phyloP scores from a whole-genome alignment of 2,888 invertebrate genomes.

The Ellobium chinense region DNA sequence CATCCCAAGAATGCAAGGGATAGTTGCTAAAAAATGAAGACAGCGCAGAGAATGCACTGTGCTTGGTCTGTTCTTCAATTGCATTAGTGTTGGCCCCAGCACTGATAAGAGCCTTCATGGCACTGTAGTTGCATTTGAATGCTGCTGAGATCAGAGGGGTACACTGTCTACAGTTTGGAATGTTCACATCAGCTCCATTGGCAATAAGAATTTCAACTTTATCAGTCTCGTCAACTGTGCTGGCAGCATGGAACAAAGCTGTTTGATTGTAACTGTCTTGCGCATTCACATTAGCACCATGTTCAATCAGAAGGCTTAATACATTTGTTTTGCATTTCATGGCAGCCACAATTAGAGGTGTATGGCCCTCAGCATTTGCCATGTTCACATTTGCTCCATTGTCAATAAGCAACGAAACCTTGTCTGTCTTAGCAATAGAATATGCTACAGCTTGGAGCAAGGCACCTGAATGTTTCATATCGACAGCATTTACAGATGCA shows the following conservation, averaged over 20 bases:
- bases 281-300: constrained; percentile 17
- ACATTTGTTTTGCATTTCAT: constrained; percentile 1
- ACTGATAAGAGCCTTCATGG: constrained; percentile 7
- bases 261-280: constrained; percentile 5
- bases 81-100: constrained; percentile 8
- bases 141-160: constrained; percentile 7
- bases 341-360: constrained; percentile 13
- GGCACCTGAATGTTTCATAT: neutral
- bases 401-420: constrained; percentile 18
- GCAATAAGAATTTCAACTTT: neutral
- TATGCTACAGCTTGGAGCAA: constrained; percentile 17
- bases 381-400: constrained; percentile 24
- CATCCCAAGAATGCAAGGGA: no score
- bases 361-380: neutral
- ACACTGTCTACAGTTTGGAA: neutral
- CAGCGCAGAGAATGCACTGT: neutral
- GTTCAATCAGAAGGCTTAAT: neutral
- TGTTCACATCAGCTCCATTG: constrained; percentile 15
- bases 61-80: neutral
- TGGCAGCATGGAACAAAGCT: neutral
- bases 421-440: constrained; percentile 14
- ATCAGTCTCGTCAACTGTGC: neutral
- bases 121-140: neutral
- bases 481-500: constrained; percentile 33
- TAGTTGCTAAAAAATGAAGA: neutral